phyloP scores from a whole-genome alignment of 1,140 invertebrate species.

The Brachionus calyciflorus region DNA sequence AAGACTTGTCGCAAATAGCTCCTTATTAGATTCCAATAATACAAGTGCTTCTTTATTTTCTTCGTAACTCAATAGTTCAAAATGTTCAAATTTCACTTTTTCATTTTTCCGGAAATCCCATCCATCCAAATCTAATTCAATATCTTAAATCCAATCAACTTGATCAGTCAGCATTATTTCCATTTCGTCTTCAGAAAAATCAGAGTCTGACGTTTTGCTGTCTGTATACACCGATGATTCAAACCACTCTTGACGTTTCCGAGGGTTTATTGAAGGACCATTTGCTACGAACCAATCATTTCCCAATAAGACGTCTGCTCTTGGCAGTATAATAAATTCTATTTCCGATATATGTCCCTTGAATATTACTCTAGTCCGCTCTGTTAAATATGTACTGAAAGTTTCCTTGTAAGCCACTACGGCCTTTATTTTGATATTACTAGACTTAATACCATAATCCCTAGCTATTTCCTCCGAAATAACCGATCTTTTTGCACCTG shows the following conservation, averaged over 20 bases:
- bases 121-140: too few relatives aligned
- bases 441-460: background rate
- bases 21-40: too few relatives aligned
- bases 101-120: too few relatives aligned
- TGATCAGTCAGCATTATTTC: background rate
- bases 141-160: background rate
- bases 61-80: too few relatives aligned
- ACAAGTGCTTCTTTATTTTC: too few relatives aligned
- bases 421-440: conserved; percentile 1
- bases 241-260: background rate
- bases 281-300: too few relatives aligned
- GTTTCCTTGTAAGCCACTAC: background rate
- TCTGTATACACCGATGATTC: background rate
- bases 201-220: background rate
- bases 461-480: too few relatives aligned
- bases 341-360: background rate
- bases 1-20: too few relatives aligned
- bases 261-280: conserved; percentile 6
- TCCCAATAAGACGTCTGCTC: background rate
- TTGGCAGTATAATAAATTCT: conserved; percentile 20
- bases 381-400: conserved; percentile 1
- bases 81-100: too few relatives aligned
- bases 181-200: conserved; percentile 15
- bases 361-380: background rate
- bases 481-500: too few relatives aligned